Base-by-base conservation (phyloP, 2,888 invertebrate species). In the Arge pagana region DNA sequence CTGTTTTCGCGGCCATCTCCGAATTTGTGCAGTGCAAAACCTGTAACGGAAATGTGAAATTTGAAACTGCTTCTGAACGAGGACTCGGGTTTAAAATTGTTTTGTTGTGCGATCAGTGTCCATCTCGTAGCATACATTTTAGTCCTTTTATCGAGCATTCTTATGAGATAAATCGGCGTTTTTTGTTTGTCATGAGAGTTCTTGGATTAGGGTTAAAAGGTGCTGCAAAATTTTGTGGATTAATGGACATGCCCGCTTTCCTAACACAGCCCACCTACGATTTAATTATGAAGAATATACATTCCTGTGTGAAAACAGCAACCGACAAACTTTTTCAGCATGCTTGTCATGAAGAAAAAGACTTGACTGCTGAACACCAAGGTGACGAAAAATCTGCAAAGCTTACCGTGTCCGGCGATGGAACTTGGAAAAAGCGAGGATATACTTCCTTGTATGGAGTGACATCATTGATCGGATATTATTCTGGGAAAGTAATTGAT, bases 131-230 rank as follows among this genome's bases (percentile, higher is more conserved):
- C 18, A 52, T 51, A 42, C 36, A 16, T 19, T 45, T 56, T 36
- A 37, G 57, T 55, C 52, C 56, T 31, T 59, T 55, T 3, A 56
- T 54, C 54, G 53, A 48, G 56, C 51, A 53, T 57, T 24, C 23
- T 18, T 58, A 58, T 33, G 55, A 54, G 45, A 35, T 59, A 7
- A 62, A 62, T 57, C 39, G 53, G 52, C 53, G 60, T 45, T 61
- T 63, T 52, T 51, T 50, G 59, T 64, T 55, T 35, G 54, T 37
- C 19, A 59, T 60, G 59, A 48, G 55, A 23, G 37, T 58, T 23
- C 50, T 60, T 54, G 59, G 56, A 28, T 50, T 58, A 28, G 52
- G 57, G 24, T 56, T 58, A 56, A 48, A 51, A 26, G 56, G 56
- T 36, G 56, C 50, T 53, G 43, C 56, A 30, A 59, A 55, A 37